Evolutionary conservation across 2,888 invertebrate genomes (phyloP).

Genomic region (Orthonevra nobilis): DNA sequence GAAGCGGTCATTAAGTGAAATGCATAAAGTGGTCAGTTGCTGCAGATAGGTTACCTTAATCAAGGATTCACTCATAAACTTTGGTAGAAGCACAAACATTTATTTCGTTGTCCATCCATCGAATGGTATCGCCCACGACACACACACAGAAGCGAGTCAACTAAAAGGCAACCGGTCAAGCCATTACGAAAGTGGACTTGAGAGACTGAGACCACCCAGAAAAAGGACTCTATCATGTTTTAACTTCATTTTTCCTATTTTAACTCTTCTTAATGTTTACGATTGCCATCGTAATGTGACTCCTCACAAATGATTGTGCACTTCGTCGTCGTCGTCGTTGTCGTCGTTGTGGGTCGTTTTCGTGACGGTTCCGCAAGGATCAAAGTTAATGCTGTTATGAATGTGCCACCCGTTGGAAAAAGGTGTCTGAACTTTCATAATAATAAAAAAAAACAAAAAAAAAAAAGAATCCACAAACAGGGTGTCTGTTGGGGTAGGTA

Average conservation of each 20-base stretch:
- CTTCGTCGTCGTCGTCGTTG: conserved; percentile 43
- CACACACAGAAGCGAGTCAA: conserved; percentile 9
- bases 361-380: conserved; percentile 26
- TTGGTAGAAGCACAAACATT: conserved; percentile 56
- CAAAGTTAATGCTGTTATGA: conserved; percentile 65
- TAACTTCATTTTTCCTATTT: conserved; percentile 68
- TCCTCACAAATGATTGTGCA: conserved; percentile 70
- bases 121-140: conserved; percentile 39
- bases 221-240: conserved; percentile 70
- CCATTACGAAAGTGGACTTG: conserved; percentile 47
- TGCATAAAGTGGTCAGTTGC: conserved; percentile 63
- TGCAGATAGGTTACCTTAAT: conserved; percentile 67
- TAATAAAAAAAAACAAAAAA: conserved; percentile 15
- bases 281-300: conserved; percentile 68
- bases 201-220: conserved; percentile 57
- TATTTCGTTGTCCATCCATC: conserved; percentile 51
- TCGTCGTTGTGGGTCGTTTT: conserved; percentile 27
- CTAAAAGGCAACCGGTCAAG: conserved; percentile 15
- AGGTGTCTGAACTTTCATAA: conserved; percentile 65
- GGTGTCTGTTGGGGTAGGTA: no score
- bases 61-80: conserved; percentile 62
- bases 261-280: conserved; percentile 67
- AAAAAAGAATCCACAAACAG: not conserved
- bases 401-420: conserved; percentile 51
- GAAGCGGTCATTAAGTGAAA: conserved; percentile 65